Evolutionary conservation across 2,797 vertebrate genomes (phyloP).

Genomic region (Mus caroli): DNA sequence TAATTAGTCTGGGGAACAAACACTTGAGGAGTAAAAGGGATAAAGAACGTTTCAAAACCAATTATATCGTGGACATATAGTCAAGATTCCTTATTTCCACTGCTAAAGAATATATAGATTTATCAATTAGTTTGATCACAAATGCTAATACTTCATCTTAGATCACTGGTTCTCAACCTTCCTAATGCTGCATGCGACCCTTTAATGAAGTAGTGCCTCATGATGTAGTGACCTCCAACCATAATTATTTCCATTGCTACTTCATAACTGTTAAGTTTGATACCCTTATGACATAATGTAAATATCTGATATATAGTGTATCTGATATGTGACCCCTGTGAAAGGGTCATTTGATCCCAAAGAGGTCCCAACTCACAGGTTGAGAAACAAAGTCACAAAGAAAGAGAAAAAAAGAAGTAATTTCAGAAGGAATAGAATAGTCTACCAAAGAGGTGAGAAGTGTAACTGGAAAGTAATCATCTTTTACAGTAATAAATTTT

Average conservation of each 20-base stretch:
- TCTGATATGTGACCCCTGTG: no score
- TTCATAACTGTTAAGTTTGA: neutral
- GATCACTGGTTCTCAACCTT: neutral
- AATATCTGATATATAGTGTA: neutral
- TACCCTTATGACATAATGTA: neutral
- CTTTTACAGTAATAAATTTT: slow-evolving; percentile 52
- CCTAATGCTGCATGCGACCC: neutral
- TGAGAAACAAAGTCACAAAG: neutral
- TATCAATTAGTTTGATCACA: slow-evolving; percentile 57
- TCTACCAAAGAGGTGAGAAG: slow-evolving; percentile 54
- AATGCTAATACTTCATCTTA: slow-evolving; percentile 11
- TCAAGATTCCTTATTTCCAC: slow-evolving; percentile 45
- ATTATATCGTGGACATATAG: slow-evolving; percentile 43
- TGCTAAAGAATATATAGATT: slow-evolving; percentile 40
- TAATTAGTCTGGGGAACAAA: slow-evolving; percentile 53
- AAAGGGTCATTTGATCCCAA: neutral
- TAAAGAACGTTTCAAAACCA: slow-evolving; percentile 61
- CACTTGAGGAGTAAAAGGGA: slow-evolving; percentile 28
- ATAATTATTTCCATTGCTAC: neutral
- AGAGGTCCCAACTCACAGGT: neutral
- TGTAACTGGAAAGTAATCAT: slow-evolving; percentile 31
- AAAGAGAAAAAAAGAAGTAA: slow-evolving; percentile 49
- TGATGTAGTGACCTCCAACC: neutral
- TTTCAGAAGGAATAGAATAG: slow-evolving; percentile 45
- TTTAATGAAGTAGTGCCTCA: neutral